Evolutionary conservation across 2,797 vertebrate species (phyloP), one percentile per base, ranked within the genome.

Genomic region (Tenualosa ilisha): DNA sequence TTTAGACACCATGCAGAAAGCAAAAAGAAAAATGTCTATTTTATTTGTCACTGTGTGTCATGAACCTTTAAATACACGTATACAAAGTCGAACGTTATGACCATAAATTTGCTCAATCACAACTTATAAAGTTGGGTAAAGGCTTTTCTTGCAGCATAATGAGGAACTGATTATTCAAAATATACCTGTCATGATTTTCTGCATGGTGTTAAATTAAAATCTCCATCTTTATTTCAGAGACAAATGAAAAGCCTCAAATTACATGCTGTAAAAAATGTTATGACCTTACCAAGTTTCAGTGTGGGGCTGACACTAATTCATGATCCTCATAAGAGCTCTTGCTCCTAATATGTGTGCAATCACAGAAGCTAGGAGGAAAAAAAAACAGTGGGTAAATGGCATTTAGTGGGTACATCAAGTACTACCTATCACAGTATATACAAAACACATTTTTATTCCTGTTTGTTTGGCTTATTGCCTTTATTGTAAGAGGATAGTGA

Each of bases 1-100:
- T 94, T 94, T 94, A 91, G 88, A 93, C 93, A 93, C 83, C 90
- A 91, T 91, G 91, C 92, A 94, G 93, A 95, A 93, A 89, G 92
- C 92, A 89, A 83, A 81, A 89, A 87, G 91, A 87, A 88, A 89
- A 91, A 91, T 89, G 84, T 85, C 86, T 86, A 85, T 91, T 90
- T 89, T 90, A 88, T 91, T 90, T 92, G 88, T 89, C 90, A 68
- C 85, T 86, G 90, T 94, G 93, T 93, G 92, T 92, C 92, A 92
- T 89, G 86, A 88, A 79, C 81, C 90, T 93, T 91, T 92, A 87
- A 86, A 87, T 85, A 84, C 82, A 50, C 72, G n/a, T 59, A 88
- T 82, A 86, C 81, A 87, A 85, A 65, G 82, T 8, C 79, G 84
- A 54, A 82, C 81, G 79, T 72, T 84, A 68, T 63, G 83, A 40